These are phyloP conservation scores for Parasteatoda tepidariorum DNA, from an alignment of 1,140 invertebrate genomes.

Conservation along the genomic window DNA sequence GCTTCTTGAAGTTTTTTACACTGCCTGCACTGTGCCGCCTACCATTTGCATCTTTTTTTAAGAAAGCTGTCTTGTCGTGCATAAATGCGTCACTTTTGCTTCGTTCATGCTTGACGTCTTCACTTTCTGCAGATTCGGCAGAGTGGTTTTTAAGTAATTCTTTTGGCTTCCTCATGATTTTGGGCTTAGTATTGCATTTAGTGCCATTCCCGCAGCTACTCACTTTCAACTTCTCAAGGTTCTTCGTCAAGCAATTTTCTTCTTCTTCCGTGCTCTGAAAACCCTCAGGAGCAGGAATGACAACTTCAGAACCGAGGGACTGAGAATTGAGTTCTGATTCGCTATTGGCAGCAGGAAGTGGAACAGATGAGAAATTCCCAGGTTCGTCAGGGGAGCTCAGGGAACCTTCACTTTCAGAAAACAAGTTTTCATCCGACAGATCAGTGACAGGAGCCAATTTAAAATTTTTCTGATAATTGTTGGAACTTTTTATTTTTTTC, in stretches of 20 bases:
- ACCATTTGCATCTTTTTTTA: slow-evolving; percentile 71
- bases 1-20: slow-evolving; percentile 89
- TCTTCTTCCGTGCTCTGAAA: slow-evolving; percentile 63
- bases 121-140: slow-evolving; percentile 38
- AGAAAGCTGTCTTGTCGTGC: slow-evolving; percentile 54
- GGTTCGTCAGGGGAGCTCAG: slow-evolving; percentile 35
- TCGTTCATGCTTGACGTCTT: slow-evolving; percentile 64
- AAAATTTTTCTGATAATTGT: slow-evolving; percentile 16
- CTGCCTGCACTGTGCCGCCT: slow-evolving; percentile 93
- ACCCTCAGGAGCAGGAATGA: slow-evolving; percentile 54
- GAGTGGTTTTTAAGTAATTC: slow-evolving; percentile 44
- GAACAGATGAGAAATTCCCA: slow-evolving; percentile 30
- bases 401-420: slow-evolving; percentile 51
- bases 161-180: slow-evolving; percentile 31
- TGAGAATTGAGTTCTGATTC: slow-evolving; percentile 47
- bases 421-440: slow-evolving; percentile 48
- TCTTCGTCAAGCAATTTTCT: slow-evolving; percentile 64
- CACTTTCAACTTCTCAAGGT: slow-evolving; percentile 33
- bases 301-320: slow-evolving; percentile 34
- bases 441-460: slow-evolving; percentile 51
- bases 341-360: slow-evolving; percentile 14
- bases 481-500: slow-evolving; percentile 28
- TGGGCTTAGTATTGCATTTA: slow-evolving; percentile 11
- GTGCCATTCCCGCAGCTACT: slow-evolving; percentile 18
- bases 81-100: slow-evolving; percentile 68